These are phyloP conservation scores for Microvelia longipes DNA, from an alignment of 1,140 invertebrate genomes.

Conservation along the genomic window DNA sequence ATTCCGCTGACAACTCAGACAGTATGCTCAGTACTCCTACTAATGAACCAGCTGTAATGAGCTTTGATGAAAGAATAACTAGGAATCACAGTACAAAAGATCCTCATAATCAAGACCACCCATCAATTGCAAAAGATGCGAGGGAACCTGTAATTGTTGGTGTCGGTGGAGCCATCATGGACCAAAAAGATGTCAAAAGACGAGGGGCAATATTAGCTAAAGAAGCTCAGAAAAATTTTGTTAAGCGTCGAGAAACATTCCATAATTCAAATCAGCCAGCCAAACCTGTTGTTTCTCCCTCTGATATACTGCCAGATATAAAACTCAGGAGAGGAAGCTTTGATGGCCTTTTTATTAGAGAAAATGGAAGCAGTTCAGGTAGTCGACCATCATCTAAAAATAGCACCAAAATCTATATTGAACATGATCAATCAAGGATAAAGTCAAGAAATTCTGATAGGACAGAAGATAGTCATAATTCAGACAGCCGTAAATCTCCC, in stretches of 20 bases:
- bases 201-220: conserved; percentile 11
- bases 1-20: conserved; percentile 49
- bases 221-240: conserved; percentile 1
- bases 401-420: conserved; percentile 19
- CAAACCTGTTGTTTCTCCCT: background rate
- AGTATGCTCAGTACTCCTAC: conserved; percentile 46
- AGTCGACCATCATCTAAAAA: conserved; percentile 6
- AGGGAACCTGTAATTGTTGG: background rate
- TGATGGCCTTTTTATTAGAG: conserved; percentile 19
- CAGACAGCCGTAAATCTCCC: conserved; percentile 31
- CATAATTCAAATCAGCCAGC: conserved; percentile 8
- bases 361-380: conserved; percentile 7
- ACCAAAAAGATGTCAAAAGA: conserved; percentile 5
- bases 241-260: conserved; percentile 15
- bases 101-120: background rate
- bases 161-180: background rate
- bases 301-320: conserved; percentile 13
- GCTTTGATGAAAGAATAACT: background rate
- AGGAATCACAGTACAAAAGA: background rate
- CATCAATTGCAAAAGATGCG: background rate
- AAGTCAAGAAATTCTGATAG: conserved; percentile 60
- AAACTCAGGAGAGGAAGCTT: conserved; percentile 20
- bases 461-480: conserved; percentile 55
- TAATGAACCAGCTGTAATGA: background rate
- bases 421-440: conserved; percentile 27